Conservation (phyloP, 2,888 invertebrate genomes). For the Gibbula magus region DNA sequence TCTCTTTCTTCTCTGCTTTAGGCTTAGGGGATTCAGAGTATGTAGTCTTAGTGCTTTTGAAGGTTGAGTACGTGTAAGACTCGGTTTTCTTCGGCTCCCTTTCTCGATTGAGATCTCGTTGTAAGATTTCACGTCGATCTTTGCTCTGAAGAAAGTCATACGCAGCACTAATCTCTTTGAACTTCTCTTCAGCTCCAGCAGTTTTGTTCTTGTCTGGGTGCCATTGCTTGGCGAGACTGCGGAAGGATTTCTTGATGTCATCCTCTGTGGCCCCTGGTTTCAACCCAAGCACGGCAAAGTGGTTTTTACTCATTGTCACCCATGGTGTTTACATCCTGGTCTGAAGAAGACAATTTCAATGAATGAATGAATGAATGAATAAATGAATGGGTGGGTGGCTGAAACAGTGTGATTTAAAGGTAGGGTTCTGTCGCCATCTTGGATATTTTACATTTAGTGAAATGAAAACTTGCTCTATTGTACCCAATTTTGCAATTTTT, state of each 20-base stretch:
- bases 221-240: slow-evolving; percentile 65
- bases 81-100: slow-evolving; percentile 33
- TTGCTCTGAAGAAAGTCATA: slow-evolving; percentile 66
- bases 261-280: slow-evolving; percentile 62
- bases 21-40: not conserved
- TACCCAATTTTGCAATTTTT: no score
- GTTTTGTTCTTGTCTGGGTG: slow-evolving; percentile 72
- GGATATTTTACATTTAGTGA: no score
- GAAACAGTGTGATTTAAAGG: no score
- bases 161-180: slow-evolving; percentile 70
- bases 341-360: not conserved
- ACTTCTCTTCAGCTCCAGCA: slow-evolving; percentile 68
- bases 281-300: slow-evolving; percentile 64
- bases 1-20: slow-evolving; percentile 27
- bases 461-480: no score
- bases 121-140: slow-evolving; percentile 59
- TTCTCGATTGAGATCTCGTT: slow-evolving; percentile 52
- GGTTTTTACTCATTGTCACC: slow-evolving; percentile 52
- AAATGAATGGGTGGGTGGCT: no score
- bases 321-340: not conserved
- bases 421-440: no score
- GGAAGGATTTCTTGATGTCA: slow-evolving; percentile 70
- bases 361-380: not conserved
- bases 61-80: slow-evolving; percentile 6
- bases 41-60: not conserved